A percentile compares a stretch with the other conserved stretches of the same genome.
Evolutionary conservation across 2,797 vertebrate species (phyloP).

Genomic region (Simalia tracyae): DNA sequence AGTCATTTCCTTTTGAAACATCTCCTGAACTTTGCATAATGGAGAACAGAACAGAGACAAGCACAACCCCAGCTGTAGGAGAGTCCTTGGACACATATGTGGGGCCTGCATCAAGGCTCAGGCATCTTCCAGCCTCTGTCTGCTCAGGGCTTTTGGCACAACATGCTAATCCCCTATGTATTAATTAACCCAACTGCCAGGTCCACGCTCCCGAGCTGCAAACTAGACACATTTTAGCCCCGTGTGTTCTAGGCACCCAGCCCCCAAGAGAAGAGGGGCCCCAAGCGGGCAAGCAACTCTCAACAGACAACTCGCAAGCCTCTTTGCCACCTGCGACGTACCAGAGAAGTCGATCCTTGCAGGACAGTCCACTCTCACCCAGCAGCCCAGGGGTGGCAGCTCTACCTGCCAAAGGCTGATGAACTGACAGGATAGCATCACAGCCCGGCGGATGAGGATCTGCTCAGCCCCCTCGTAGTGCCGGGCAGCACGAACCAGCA

Average conservation of each 20-base stretch:
- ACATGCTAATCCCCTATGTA: not conserved
- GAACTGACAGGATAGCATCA: constrained; percentile 87
- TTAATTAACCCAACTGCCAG: not conserved
- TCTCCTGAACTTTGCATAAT: not conserved
- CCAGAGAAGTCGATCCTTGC: constrained; percentile 92
- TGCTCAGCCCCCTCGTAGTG: constrained; percentile 94
- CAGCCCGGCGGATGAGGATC: constrained; percentile 86
- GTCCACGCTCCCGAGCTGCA: not conserved
- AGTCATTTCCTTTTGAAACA: not conserved
- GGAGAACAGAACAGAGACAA: not conserved
- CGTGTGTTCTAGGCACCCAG: too few relatives aligned
- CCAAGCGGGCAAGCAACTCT: not conserved
- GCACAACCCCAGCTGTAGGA: not conserved
- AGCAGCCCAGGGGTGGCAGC: constrained; percentile 76
- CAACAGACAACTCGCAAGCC: accelerated
- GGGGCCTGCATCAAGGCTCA: not conserved
- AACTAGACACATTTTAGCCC: not conserved
- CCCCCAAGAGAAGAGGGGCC: not conserved
- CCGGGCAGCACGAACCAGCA: constrained; percentile 89
- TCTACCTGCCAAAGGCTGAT: constrained; percentile 70
- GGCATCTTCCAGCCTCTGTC: not conserved
- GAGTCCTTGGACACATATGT: not conserved
- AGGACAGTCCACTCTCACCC: constrained; percentile 87
- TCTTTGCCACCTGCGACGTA: constrained; percentile 48
- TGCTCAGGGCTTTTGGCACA: not conserved